phyloP scores from a whole-genome alignment of 2,797 vertebrate genomes.

The Austrolebias charrua region DNA sequence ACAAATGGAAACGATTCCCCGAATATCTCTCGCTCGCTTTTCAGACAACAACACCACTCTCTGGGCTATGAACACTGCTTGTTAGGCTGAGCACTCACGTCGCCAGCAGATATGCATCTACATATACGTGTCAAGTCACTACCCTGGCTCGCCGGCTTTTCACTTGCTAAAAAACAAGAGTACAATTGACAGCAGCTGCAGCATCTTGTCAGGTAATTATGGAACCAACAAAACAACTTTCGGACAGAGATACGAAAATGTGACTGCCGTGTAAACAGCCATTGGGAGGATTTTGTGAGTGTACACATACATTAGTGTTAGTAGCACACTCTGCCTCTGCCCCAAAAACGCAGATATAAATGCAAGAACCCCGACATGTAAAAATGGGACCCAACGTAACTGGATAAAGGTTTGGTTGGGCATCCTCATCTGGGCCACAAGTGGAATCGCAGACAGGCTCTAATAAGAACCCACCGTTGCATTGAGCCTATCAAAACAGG shows the following conservation, averaged over 20 bases:
- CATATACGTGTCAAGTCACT: conserved; percentile 29
- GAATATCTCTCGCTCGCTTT: conserved; percentile 1
- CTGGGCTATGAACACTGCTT: conserved; percentile 20
- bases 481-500: conserved; percentile 58
- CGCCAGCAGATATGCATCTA: conserved; percentile 21
- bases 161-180: conserved; percentile 19
- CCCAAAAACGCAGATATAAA: conserved; percentile 30
- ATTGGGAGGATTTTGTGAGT: conserved; percentile 4
- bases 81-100: conserved; percentile 32
- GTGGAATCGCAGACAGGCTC: conserved; percentile 51
- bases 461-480: conserved; percentile 52
- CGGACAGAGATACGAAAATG: conserved; percentile 21
- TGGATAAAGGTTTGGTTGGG: conserved; percentile 52
- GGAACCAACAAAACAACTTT: conserved; percentile 37
- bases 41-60: conserved; percentile 2
- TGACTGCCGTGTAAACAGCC: conserved; percentile 6
- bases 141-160: conserved; percentile 19
- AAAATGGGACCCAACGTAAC: conserved; percentile 38
- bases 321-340: conserved; percentile 46
- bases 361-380: conserved; percentile 17
- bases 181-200: conserved; percentile 23
- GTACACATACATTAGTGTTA: conserved; percentile 18
- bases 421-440: conserved; percentile 26
- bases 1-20: conserved; percentile 60
- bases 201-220: conserved; percentile 39